These are phyloP conservation scores for Cryptotermes secundus DNA, from an alignment of 1,140 invertebrate genomes.

Conservation along the genomic window DNA sequence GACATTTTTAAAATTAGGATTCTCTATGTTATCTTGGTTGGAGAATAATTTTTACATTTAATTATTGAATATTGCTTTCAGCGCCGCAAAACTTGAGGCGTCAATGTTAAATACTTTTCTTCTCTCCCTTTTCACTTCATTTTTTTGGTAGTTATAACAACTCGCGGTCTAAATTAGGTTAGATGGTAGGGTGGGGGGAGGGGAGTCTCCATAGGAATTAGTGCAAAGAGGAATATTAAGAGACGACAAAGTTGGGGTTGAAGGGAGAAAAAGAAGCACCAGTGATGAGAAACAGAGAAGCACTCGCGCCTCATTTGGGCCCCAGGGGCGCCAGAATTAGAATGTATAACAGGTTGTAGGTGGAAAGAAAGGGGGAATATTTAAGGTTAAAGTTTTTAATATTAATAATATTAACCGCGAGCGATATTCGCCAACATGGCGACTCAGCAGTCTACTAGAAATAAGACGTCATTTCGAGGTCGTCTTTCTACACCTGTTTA, in stretches of 20 bases:
- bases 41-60: slow-evolving; percentile 11
- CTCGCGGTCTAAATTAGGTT: slow-evolving; percentile 15
- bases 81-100: background rate
- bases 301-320: background rate
- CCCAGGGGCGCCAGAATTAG: background rate
- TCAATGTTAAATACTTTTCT: background rate
- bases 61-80: slow-evolving; percentile 2
- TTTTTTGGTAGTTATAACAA: background rate
- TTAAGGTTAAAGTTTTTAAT: too few species aligned
- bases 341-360: slow-evolving; percentile 19
- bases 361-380: background rate
- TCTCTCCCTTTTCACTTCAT: background rate
- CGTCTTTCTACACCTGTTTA: too few species aligned
- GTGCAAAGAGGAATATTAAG: slow-evolving; percentile 11
- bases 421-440: too few species aligned
- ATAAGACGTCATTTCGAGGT: too few species aligned
- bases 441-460: too few species aligned
- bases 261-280: background rate
- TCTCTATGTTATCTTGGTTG: background rate
- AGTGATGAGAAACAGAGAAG: slow-evolving; percentile 9
- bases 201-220: slow-evolving; percentile 8
- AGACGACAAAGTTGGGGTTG: background rate
- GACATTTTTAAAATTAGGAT: background rate
- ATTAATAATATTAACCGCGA: too few species aligned
- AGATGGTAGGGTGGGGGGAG: background rate